A percentile compares a stretch with the other conserved stretches of the same genome.
These are phyloP conservation scores for Coremacera marginata DNA, from an alignment of 2,888 invertebrate genomes.

Conservation along the genomic window DNA sequence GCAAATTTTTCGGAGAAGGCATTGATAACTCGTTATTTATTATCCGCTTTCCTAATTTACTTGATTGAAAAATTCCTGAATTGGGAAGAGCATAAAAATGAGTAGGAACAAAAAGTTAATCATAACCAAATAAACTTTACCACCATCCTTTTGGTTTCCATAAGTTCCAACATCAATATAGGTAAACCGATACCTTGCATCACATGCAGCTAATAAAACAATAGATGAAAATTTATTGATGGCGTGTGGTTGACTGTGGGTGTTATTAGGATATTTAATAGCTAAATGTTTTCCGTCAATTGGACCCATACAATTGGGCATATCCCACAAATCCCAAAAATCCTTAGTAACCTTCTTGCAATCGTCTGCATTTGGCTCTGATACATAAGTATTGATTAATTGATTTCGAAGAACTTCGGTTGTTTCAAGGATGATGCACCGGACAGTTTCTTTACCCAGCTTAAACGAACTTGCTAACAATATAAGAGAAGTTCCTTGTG, in stretches of 20 bases:
- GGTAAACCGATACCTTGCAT: background rate
- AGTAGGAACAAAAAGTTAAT: background rate
- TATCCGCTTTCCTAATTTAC: background rate
- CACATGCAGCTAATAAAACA: background rate
- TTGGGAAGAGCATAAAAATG: background rate
- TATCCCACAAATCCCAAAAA: slow-evolving; percentile 35
- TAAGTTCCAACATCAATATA: background rate
- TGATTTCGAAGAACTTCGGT: slow-evolving; percentile 39
- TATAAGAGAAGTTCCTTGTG: slow-evolving; percentile 39
- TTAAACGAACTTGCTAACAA: slow-evolving; percentile 44
- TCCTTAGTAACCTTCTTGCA: slow-evolving; percentile 29
- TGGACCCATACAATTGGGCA: slow-evolving; percentile 34
- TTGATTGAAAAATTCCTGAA: background rate
- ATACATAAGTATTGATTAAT: slow-evolving; percentile 36
- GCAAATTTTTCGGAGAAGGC: background rate
- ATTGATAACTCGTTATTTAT: background rate
- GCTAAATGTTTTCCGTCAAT: slow-evolving; percentile 30
- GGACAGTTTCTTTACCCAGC: slow-evolving; percentile 43
- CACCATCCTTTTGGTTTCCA: background rate
- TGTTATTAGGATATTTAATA: background rate
- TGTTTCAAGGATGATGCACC: slow-evolving; percentile 38
- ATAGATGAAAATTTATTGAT: too few species aligned
- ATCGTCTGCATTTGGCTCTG: slow-evolving; percentile 23
- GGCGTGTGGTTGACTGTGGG: background rate
- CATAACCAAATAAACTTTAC: background rate